phyloP scores from a whole-genome alignment of 1,140 invertebrate genomes.

The Tyrophagus putrescentiae region DNA sequence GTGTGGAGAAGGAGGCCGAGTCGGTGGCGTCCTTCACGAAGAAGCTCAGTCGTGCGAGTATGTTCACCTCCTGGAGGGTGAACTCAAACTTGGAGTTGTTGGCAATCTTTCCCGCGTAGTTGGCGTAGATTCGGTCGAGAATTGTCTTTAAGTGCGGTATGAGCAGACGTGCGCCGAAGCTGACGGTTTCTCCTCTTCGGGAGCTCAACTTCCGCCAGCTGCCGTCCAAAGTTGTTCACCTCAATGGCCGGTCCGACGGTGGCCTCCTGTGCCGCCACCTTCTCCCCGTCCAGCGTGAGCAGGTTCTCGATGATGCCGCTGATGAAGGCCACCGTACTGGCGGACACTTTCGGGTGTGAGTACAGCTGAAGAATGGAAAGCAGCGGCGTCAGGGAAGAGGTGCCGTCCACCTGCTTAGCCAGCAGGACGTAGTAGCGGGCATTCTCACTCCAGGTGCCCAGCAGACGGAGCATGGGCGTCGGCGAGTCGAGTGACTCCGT shows the following conservation, averaged over 20 bases:
- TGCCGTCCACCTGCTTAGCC: constrained; percentile 41
- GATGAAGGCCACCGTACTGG: constrained; percentile 50
- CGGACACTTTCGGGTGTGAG: constrained; percentile 45
- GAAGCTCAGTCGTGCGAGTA: constrained; percentile 60
- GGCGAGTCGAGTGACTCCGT: constrained; percentile 66
- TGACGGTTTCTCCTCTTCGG: constrained; percentile 29
- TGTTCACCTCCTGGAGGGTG: constrained; percentile 53
- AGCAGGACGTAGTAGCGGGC: constrained; percentile 55
- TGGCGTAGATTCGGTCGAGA: constrained; percentile 51
- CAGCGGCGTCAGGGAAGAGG: constrained; percentile 41
- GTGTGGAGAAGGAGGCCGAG: not conserved
- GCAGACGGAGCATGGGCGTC: constrained; percentile 60
- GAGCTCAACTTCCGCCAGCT: not conserved
- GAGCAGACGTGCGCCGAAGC: constrained; percentile 55
- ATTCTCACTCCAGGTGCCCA: constrained; percentile 57
- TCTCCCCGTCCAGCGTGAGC: constrained; percentile 46
- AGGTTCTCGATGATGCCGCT: constrained; percentile 63
- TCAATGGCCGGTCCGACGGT: not conserved
- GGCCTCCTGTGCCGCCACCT: not conserved
- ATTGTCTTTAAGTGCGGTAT: constrained; percentile 54
- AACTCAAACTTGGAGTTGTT: constrained; percentile 30
- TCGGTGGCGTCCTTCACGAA: constrained; percentile 42
- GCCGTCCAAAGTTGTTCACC: not conserved
- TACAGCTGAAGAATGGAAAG: constrained; percentile 52
- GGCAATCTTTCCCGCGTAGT: constrained; percentile 40